Conservation (phyloP, 2,888 invertebrate genomes). For the Leptopilina drosophilae region DNA sequence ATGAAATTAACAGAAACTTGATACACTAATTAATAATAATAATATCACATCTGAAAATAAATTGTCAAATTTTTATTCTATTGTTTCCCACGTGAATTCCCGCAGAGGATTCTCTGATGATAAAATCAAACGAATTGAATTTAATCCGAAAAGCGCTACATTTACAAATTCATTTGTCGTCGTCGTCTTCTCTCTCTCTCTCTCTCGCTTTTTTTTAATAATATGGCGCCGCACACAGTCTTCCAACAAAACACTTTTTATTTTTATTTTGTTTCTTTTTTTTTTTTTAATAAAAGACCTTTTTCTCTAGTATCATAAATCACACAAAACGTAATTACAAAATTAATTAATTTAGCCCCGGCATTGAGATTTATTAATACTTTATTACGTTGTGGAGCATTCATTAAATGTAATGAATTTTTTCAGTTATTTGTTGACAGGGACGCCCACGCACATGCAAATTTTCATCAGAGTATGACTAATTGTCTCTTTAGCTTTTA, state of each 20-base stretch:
- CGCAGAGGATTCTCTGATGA: not conserved
- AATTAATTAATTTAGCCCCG: conserved; percentile 26
- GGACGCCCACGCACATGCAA: conserved; percentile 15
- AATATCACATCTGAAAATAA: too few relatives aligned
- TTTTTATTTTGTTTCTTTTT: not conserved
- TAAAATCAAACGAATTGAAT: conserved; percentile 14
- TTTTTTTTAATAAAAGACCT: not conserved
- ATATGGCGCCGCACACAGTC: not conserved
- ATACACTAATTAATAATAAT: too few relatives aligned
- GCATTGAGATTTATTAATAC: conserved; percentile 28
- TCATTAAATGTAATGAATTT: conserved; percentile 35
- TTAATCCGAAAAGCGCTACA: conserved; percentile 9
- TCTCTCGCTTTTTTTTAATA: too few relatives aligned
- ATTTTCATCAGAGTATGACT: conserved; percentile 34
- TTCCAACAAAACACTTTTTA: not conserved
- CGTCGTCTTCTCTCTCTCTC: not conserved
- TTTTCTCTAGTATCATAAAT: conserved; percentile 22
- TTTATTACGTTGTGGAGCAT: conserved; percentile 11
- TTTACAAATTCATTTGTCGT: conserved; percentile 8
- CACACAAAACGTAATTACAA: conserved; percentile 24
- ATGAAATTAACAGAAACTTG: too few relatives aligned
- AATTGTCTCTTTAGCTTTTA: conserved; percentile 17
- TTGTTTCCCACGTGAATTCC: not conserved
- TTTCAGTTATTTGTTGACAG: conserved; percentile 20
- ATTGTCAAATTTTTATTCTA: not conserved